Conservation (phyloP, 2,113 vertebrate species). For the Cheirogaleus medius region DNA sequence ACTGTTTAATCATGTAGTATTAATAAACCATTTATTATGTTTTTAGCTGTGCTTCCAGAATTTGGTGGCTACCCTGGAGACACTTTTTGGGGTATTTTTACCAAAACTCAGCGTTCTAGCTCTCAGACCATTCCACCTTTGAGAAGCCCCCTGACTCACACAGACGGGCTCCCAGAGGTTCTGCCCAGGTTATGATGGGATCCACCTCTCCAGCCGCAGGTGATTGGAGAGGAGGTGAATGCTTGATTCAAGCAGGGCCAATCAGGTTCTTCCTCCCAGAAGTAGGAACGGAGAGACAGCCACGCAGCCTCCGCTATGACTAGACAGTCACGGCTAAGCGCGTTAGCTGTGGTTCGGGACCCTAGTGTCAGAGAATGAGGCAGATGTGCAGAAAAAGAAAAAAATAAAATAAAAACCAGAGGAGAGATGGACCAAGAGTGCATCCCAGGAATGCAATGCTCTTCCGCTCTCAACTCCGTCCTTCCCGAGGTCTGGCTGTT, state of each 20-base stretch:
- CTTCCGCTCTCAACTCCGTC: background rate
- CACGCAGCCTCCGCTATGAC: background rate
- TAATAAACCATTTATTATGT: background rate
- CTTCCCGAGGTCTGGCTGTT: background rate
- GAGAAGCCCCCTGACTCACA: background rate
- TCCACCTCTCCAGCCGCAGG: background rate
- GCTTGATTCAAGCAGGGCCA: background rate
- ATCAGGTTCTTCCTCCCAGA: background rate
- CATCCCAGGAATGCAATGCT: too few relatives aligned
- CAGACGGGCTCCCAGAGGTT: background rate
- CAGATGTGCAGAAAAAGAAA: background rate
- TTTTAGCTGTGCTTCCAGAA: background rate
- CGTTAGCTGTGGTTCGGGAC: background rate
- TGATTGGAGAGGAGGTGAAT: background rate
- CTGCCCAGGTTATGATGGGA: background rate
- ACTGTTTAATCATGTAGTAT: background rate
- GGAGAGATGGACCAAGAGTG: background rate
- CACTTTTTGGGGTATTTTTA: background rate
- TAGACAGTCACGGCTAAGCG: background rate
- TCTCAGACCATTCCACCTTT: background rate
- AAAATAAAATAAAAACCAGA: background rate
- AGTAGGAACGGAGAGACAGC: background rate
- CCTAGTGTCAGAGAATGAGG: background rate
- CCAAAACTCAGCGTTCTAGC: background rate
- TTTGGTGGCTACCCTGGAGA: background rate